Evolutionary conservation across 37 sponge, comb jelly and placozoan species (phyloP), one percentile per base, ranked within the genome.

Genomic region (Hormiphora californensis): DNA sequence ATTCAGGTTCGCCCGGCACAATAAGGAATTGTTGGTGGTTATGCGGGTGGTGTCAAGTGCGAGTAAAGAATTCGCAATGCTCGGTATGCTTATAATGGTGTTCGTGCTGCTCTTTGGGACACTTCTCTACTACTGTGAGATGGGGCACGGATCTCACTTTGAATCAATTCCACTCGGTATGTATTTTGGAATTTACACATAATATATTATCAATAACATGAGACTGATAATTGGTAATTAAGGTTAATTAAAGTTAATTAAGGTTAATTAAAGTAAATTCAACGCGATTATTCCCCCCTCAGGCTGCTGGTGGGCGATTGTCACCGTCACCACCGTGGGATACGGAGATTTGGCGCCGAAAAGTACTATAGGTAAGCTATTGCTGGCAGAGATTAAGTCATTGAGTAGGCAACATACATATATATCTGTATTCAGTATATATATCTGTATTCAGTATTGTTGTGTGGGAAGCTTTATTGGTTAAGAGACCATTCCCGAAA

Each of bases 221-320:
- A 15, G 9, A 49, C 53, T 49, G 15, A 49, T 49, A 49, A n/a
- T n/a, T n/a, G n/a, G n/a, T n/a, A n/a, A n/a, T n/a, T n/a, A n/a
- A n/a, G n/a, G n/a, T n/a, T n/a, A n/a, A n/a, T n/a, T n/a, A n/a
- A n/a, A n/a, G n/a, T n/a, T n/a, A n/a, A n/a, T n/a, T n/a, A n/a
- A n/a, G n/a, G n/a, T 49, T 49, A 49, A 49, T 15, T 17, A 12
- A 46, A 46, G 8, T 46, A 17, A 46, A 46, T 12, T 46, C 51
- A 46, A 12, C 8, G 8, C 12, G 51, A 46, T 46, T 46, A 46
- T 46, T 46, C 51, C 12, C 51, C 53, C 28, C 2, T 1, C 67
- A 65, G 81, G 81, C 0, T 73, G 81, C 38, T 73, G 81, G 81
- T 73, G 81, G 81, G 81, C 81, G 9, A 73, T 73, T 22, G 81